Evolutionary conservation across 2,797 vertebrate genomes (phyloP).

Genomic region (Gallirallus australis): DNA sequence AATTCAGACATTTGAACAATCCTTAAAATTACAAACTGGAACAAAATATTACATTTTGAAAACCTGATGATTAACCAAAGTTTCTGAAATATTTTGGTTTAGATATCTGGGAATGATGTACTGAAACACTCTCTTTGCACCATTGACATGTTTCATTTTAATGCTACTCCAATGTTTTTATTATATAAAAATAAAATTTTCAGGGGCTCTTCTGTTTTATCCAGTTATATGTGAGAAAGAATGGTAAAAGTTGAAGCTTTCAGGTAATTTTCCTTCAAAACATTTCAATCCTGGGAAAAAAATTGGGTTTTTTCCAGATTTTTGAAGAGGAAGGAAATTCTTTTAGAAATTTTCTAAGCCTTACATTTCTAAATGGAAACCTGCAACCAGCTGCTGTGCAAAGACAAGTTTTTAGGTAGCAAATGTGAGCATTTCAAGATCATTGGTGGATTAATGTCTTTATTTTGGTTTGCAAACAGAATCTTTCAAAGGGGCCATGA

Average conservation of each 20-base stretch:
- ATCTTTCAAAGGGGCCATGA: constrained; percentile 12
- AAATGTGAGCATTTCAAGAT: background rate
- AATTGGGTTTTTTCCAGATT: background rate
- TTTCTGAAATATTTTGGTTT: background rate
- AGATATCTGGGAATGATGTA: background rate
- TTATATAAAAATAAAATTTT: background rate
- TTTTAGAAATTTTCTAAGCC: background rate
- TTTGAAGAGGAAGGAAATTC: background rate
- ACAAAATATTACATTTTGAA: background rate
- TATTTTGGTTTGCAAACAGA: constrained; percentile 35
- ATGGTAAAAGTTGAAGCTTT: background rate
- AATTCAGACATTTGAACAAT: background rate
- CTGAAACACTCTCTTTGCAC: background rate
- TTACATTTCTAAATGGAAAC: background rate
- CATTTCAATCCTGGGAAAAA: background rate
- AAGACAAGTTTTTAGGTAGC: background rate
- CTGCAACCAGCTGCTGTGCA: background rate
- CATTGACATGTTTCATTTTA: background rate
- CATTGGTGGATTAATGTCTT: background rate
- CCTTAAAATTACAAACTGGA: background rate
- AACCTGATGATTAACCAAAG: background rate
- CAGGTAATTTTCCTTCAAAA: background rate
- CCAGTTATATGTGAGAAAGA: background rate
- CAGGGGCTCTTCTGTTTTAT: background rate
- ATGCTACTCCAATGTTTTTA: background rate